A percentile compares a stretch with the other conserved stretches of the same genome.
Conservation (phyloP, 2,888 invertebrate genomes). For the Formica aserva region DNA sequence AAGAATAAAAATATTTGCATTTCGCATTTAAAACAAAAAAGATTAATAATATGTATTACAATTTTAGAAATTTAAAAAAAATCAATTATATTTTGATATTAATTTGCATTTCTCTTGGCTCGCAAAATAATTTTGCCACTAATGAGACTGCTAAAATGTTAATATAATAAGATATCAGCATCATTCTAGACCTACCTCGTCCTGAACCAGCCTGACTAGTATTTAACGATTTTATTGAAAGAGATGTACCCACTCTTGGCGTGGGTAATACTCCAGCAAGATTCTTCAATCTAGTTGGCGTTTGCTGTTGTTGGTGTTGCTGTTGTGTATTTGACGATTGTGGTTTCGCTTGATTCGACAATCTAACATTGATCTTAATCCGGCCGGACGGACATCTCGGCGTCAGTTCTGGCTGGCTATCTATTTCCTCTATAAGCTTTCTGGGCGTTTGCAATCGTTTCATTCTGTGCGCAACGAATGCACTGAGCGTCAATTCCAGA, state of each 20-base stretch:
- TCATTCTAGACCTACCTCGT: slow-evolving; percentile 77
- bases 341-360: slow-evolving; percentile 83
- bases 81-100: not conserved
- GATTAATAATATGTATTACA: not conserved
- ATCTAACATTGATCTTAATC: slow-evolving; percentile 88
- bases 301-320: slow-evolving; percentile 50
- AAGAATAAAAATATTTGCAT: slow-evolving; percentile 41
- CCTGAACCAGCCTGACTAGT: slow-evolving; percentile 78
- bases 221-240: slow-evolving; percentile 82
- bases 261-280: slow-evolving; percentile 82
- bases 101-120: not conserved
- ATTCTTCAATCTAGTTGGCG: slow-evolving; percentile 81
- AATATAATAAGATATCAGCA: slow-evolving; percentile 9
- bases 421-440: slow-evolving; percentile 91
- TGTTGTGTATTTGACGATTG: slow-evolving; percentile 67
- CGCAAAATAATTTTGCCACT: not conserved
- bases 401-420: slow-evolving; percentile 87
- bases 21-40: not conserved
- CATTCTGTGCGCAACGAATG: slow-evolving; percentile 94
- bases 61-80: not conserved
- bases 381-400: slow-evolving; percentile 90
- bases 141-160: not conserved
- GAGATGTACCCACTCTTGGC: slow-evolving; percentile 85
- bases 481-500: slow-evolving; percentile 90
- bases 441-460: slow-evolving; percentile 91